A percentile compares a stretch with the other conserved stretches of the same genome.
Conservation (phyloP, 1,140 invertebrate species). For the Lerema accius region DNA sequence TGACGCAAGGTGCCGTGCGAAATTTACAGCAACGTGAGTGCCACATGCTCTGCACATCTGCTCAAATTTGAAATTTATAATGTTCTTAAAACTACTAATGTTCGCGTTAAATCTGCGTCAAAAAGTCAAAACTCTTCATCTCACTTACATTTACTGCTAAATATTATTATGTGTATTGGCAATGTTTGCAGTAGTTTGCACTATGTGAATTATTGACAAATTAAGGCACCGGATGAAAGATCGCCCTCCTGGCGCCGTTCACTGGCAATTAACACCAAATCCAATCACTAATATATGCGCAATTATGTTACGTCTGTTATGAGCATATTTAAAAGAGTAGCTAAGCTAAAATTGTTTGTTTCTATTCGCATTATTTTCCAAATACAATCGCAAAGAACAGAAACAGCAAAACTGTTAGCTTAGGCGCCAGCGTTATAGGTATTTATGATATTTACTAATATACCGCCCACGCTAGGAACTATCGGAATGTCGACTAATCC, state of each 20-base stretch:
- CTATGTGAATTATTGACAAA: background rate
- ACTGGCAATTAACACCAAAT: slow-evolving; percentile 3
- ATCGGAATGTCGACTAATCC: slow-evolving; percentile 74
- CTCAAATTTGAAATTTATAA: slow-evolving; percentile 32
- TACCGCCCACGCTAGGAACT: slow-evolving; percentile 59
- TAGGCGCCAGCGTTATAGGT: slow-evolving; percentile 14
- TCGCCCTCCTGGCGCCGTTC: slow-evolving; percentile 9
- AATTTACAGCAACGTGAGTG: slow-evolving; percentile 51
- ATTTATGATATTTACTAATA: slow-evolving; percentile 32
- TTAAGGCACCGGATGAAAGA: background rate
- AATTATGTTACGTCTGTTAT: background rate
- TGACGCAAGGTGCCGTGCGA: slow-evolving; percentile 53
- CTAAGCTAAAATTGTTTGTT: no score
- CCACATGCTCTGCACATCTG: slow-evolving; percentile 39
- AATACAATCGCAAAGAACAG: background rate
- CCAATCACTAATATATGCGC: slow-evolving; percentile 8
- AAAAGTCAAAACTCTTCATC: slow-evolving; percentile 3
- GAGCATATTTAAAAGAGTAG: no score
- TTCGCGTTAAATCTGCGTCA: background rate
- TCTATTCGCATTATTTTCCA: background rate
- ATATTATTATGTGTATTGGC: background rate
- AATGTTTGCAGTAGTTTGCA: background rate
- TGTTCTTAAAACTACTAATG: slow-evolving; percentile 10
- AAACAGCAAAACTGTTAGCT: background rate
- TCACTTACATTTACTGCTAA: background rate